These are phyloP conservation scores for Cyanocitta stelleri DNA, from an alignment of 2,113 vertebrate species.

Conservation along the genomic window DNA sequence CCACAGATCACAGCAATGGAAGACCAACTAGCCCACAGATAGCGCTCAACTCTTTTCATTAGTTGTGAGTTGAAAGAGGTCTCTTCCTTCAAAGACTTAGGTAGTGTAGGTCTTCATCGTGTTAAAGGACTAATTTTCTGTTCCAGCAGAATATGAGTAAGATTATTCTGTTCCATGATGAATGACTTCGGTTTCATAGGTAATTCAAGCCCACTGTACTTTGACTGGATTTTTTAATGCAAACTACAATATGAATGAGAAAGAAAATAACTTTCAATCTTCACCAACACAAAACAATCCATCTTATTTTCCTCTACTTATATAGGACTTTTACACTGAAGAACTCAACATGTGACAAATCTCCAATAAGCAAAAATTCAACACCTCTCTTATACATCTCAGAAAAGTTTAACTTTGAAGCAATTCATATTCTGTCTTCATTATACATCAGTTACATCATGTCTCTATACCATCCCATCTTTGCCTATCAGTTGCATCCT, in stretches of 20 bases:
- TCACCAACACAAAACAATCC: neutral
- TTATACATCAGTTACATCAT: neutral
- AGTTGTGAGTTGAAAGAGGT: neutral
- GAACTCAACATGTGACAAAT: neutral
- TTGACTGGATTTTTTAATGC: neutral
- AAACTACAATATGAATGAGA: neutral
- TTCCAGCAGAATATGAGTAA: neutral
- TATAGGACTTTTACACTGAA: neutral
- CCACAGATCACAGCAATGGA: neutral
- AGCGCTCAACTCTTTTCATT: neutral
- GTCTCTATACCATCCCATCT: neutral
- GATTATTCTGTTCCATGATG: neutral
- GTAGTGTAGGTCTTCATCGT: neutral
- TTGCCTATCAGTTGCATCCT: neutral
- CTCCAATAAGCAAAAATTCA: neutral
- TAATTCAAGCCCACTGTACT: neutral
- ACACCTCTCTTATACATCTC: neutral
- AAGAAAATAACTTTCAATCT: neutral
- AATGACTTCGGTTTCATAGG: neutral
- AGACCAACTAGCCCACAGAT: neutral
- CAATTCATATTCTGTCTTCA: neutral
- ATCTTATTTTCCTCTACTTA: neutral
- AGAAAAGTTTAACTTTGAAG: neutral
- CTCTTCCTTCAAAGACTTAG: neutral
- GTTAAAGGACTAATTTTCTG: neutral